phyloP scores from a whole-genome alignment of 2,888 invertebrate genomes.

The Himalopsyche anomala region DNA sequence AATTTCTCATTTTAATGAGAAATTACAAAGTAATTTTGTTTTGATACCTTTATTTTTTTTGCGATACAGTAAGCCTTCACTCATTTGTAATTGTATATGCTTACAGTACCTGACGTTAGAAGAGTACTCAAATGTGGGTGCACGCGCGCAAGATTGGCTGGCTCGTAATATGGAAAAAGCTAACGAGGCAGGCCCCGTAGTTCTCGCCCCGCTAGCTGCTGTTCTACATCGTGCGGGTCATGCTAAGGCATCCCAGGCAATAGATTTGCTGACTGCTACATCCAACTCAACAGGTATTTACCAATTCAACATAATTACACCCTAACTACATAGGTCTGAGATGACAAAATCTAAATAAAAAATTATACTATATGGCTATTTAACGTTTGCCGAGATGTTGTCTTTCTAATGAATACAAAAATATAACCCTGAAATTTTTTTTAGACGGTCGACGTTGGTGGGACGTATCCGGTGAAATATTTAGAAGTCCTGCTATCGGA shows the following conservation, averaged over 20 bases:
- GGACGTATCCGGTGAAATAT: conserved; percentile 70
- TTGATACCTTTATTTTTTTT: too few relatives aligned
- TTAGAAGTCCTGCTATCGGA: background rate
- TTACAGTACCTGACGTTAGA: conserved; percentile 59
- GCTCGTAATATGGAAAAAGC: conserved; percentile 80
- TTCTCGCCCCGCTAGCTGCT: conserved; percentile 83
- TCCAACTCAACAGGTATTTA: conserved; percentile 74
- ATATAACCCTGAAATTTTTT: background rate
- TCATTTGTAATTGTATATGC: background rate
- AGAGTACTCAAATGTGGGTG: conserved; percentile 81
- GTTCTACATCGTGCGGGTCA: conserved; percentile 84
- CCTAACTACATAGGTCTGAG: background rate
- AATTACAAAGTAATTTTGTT: too few relatives aligned
- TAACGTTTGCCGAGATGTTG: background rate
- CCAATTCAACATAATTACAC: background rate
- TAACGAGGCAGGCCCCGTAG: conserved; percentile 82
- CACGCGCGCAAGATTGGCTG: conserved; percentile 87
- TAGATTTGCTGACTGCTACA: conserved; percentile 73
- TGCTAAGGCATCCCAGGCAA: conserved; percentile 71
- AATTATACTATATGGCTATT: background rate
- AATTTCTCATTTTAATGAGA: too few relatives aligned
- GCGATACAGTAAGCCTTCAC: too few relatives aligned
- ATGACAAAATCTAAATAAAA: background rate
- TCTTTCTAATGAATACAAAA: background rate
- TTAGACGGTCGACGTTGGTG: conserved; percentile 73